Conservation (phyloP, 2,113 vertebrate species). For the Leptodactylus fuscus region DNA sequence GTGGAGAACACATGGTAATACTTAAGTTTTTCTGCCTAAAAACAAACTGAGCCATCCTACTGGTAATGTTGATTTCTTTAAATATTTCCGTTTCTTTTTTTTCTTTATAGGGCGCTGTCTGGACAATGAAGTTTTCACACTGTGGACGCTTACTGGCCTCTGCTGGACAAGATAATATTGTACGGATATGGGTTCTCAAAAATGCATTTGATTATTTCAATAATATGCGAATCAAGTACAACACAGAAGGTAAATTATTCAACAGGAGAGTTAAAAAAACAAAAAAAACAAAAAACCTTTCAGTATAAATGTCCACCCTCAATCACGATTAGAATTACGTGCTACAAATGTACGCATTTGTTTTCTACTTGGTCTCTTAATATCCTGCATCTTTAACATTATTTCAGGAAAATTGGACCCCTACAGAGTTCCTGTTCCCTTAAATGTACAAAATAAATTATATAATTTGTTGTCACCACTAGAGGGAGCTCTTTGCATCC, state of each 20-base stretch:
- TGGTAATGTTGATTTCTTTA: conserved; percentile 17
- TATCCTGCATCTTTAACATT: too few species aligned
- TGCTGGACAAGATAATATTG: conserved; percentile 95
- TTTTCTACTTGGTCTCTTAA: too few species aligned
- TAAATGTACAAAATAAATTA: too few species aligned
- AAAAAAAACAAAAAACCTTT: too few species aligned
- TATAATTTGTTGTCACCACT: too few species aligned
- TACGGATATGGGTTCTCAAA: conserved; percentile 98
- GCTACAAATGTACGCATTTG: too few species aligned
- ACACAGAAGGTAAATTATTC: conserved; percentile 90
- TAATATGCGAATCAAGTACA: conserved; percentile 98
- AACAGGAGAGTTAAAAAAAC: too few species aligned
- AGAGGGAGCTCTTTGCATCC: background rate
- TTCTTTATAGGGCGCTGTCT: conserved; percentile 88
- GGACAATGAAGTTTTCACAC: conserved; percentile 99
- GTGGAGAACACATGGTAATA: conserved; percentile 95
- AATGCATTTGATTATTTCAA: conserved; percentile 98
- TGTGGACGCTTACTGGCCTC: conserved; percentile 93
- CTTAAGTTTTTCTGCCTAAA: background rate
- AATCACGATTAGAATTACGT: too few species aligned
- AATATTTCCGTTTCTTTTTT: conserved; percentile 36
- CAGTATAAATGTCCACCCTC: too few species aligned
- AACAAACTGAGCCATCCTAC: too few species aligned
- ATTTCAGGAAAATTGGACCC: too few species aligned
- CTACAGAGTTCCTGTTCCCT: too few species aligned